Evolutionary conservation across 2,888 invertebrate species (phyloP), one percentile per base, ranked within the genome.

Genomic region (Acleris sparsana): DNA sequence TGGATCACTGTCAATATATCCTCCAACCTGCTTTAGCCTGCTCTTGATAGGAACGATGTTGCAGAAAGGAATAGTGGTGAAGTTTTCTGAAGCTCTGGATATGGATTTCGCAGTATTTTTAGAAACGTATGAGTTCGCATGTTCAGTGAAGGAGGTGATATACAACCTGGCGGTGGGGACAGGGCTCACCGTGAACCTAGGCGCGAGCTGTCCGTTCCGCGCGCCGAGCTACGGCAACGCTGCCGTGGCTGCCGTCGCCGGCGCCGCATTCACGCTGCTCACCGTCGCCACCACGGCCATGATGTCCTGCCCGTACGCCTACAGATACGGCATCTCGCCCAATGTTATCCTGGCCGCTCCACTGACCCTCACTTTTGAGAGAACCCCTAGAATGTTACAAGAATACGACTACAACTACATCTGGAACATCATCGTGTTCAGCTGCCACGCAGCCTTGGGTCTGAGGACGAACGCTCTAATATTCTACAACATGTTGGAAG

Each of bases 251-350:
- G 80, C 84, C 2, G 73, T 81, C 1, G 70, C 80, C 2, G 75
- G 79, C 53, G 68, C 72, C 0, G 73, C 72, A 3, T 78, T 83
- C 52, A 69, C 78, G 1, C 44, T 81, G 5, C 69, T 89, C 1
- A 70, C 80, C 9, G 74, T 82, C 39, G 79, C 75, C 67, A 80
- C 78, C 7, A 72, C 74, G 1, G 83, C 81, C 7, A 82, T 90
- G 81, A 82, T 90, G 80, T 63, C 75, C 5, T 90, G 92, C 59
- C 89, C 92, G 0, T 88, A 87, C 55, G 77, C 86, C 11, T 84
- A 77, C 65, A 75, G 75, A 25, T 79, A 82, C 56, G 74, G 73
- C 9, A 72, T 77, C 5, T 69, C 63, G 3, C 77, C 86, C 0
- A 68, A 67, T 2, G 53, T 39, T 0, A 62, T 86, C 6, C 69